A percentile compares a stretch with the other conserved stretches of the same genome.
phyloP scores from a whole-genome alignment of 2,888 invertebrate species.

The Troides helena region DNA sequence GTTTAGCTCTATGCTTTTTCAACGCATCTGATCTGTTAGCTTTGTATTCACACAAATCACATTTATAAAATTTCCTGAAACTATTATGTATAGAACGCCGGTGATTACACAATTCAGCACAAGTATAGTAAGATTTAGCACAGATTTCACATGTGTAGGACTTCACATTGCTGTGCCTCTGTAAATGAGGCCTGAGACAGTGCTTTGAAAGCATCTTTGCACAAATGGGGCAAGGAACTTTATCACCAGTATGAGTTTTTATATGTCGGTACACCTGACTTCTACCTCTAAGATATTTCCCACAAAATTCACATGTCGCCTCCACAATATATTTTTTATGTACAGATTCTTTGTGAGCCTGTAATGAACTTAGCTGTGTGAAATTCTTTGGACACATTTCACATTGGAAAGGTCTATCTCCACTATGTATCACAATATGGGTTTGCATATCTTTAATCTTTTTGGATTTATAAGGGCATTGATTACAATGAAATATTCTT shows the following conservation, averaged over 20 bases:
- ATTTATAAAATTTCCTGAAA: conserved; percentile 43
- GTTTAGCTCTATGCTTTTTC: conserved; percentile 50
- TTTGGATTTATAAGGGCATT: conserved; percentile 53
- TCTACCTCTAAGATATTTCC: conserved; percentile 56
- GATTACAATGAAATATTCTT: conserved; percentile 50
- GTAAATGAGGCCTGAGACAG: conserved; percentile 49
- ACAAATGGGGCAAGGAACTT: conserved; percentile 49
- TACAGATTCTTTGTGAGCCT: conserved; percentile 50
- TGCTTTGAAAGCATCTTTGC: conserved; percentile 47
- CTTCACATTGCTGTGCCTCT: conserved; percentile 55
- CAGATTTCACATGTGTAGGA: conserved; percentile 61
- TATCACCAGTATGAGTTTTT: conserved; percentile 41
- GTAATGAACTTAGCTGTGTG: conserved; percentile 55
- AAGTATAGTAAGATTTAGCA: conserved; percentile 55
- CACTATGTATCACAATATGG: conserved; percentile 55
- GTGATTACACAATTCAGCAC: conserved; percentile 58
- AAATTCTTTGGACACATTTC: conserved; percentile 51
- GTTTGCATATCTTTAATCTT: conserved; percentile 51
- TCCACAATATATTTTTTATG: conserved; percentile 51
- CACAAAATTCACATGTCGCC: conserved; percentile 61
- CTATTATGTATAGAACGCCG: conserved; percentile 48
- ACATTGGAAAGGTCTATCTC: conserved; percentile 56
- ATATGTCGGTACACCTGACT: conserved; percentile 53
- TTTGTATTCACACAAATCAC: conserved; percentile 56
- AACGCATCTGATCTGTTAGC: conserved; percentile 39